Base-by-base conservation (phyloP, 2,797 vertebrate genomes). In the Aphelocoma californica region DNA sequence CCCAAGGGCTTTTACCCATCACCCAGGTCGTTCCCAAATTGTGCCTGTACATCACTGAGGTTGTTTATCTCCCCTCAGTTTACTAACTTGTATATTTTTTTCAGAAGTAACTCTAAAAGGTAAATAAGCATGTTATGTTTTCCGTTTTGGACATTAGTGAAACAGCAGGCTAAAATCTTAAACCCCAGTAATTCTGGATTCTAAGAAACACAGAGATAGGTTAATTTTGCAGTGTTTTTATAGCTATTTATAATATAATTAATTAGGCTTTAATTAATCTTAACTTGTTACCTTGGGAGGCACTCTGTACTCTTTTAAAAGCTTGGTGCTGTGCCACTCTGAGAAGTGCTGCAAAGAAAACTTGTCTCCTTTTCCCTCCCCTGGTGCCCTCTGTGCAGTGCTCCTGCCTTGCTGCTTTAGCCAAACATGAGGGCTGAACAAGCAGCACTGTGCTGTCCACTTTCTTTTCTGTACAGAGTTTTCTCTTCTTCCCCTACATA, bases 1-100 rank as follows among this genome's bases (percentile, higher is more conserved):
- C 86, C 92, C 93, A 47, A 88, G 82, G 62, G 69, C 58, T 91
- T 88, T 88, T 89, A 45, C 70, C 57, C 16, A 0, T 50, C 29
- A 44, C 8, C 38, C 44, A 58, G 74, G 36, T 80, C 18, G 7
- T 74, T 88, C 66, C 62, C 81, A 57, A 31, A 9, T 6, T 50
- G 58, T 57, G 57, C 50, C 53, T 66, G 60, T 60, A 51, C 45
- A 10, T 71, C 67, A 15, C 14, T 5, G 51, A 53, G 36, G 42
- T 20, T 24, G 34, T 69, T 66, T 36, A 28, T 40, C 48, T 60
- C 18, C 36, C 34, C 7, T 31, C 82, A 13, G 34, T 58, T 84
- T 62, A 45, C 51, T 56, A 56, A 50, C 56, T 65, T 18, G 9
- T 24, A 7, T 36, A 1, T 36, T 40, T 36, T 42, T 57, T 44